Evolutionary conservation across 2,797 vertebrate genomes (phyloP).

Genomic region (Ctenopoma multispine): DNA sequence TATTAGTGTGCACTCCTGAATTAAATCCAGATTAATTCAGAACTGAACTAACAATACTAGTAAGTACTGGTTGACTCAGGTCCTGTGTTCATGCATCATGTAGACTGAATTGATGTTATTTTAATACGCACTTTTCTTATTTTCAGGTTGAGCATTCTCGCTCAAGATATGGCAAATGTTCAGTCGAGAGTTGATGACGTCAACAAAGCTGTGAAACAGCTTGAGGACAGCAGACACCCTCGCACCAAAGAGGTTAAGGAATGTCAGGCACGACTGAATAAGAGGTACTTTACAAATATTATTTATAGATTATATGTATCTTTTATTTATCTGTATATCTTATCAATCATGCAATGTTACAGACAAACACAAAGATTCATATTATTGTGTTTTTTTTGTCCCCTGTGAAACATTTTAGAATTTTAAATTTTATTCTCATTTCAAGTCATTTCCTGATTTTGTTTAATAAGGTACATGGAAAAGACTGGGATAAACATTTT

Average conservation of each 20-base stretch:
- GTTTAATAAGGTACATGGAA: no score
- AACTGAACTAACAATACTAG: not conserved
- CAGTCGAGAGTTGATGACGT: slow-evolving; percentile 88
- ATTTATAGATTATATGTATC: not conserved
- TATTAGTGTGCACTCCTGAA: not conserved
- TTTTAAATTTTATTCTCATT: not conserved
- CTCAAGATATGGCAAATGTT: slow-evolving; percentile 91
- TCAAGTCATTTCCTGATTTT: not conserved
- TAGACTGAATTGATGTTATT: slow-evolving; percentile 1
- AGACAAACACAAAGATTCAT: not conserved
- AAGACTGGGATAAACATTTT: no score
- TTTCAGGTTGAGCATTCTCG: slow-evolving; percentile 91
- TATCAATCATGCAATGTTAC: not conserved
- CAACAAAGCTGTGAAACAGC: slow-evolving; percentile 89
- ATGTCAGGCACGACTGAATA: slow-evolving; percentile 88
- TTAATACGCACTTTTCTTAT: not conserved
- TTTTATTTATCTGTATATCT: not conserved
- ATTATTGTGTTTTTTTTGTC: not conserved
- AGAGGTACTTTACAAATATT: slow-evolving; percentile 80
- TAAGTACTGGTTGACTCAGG: not conserved
- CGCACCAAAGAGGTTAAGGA: slow-evolving; percentile 90
- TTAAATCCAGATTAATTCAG: no score
- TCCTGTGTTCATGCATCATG: not conserved
- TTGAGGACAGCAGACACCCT: slow-evolving; percentile 94
- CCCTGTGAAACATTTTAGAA: no score